A percentile compares a stretch with the other conserved stretches of the same genome.
phyloP scores from a whole-genome alignment of 2,888 invertebrate genomes.

The Pyrocoelia pectoralis region DNA sequence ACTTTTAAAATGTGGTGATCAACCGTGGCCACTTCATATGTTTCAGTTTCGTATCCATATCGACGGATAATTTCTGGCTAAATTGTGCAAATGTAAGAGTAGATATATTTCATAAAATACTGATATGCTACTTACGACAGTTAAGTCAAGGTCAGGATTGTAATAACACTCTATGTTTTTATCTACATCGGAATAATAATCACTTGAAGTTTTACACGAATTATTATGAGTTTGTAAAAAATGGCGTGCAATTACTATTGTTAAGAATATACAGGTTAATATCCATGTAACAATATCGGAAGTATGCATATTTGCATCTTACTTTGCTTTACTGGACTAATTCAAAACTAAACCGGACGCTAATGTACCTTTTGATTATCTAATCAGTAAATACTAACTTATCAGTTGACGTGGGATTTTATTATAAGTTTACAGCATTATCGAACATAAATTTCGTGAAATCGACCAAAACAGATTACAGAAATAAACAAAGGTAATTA shows the following conservation, averaged over 20 bases:
- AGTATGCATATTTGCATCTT: neutral
- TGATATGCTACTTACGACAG: conserved; percentile 39
- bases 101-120: neutral
- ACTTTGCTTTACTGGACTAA: no score
- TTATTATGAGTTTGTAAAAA: conserved; percentile 32
- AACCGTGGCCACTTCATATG: conserved; percentile 23
- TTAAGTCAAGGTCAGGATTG: conserved; percentile 40
- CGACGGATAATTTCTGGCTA: conserved; percentile 27
- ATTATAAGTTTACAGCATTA: no score
- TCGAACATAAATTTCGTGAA: no score
- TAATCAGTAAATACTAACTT: no score
- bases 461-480: no score
- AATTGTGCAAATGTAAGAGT: neutral
- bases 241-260: neutral
- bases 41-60: conserved; percentile 22
- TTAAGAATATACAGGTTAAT: neutral
- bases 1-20: conserved; percentile 30
- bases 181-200: conserved; percentile 35
- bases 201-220: conserved; percentile 40
- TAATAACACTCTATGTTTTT: conserved; percentile 42
- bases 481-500: no score
- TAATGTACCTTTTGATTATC: no score
- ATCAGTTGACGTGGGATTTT: no score
- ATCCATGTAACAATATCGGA: neutral
- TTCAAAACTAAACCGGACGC: no score